Evolutionary conservation across 1,140 invertebrate genomes (phyloP).

Genomic region (roundworm (Caenorhabditis elegans)): WBcel235 BX284605.5:6234001-6234500

Average conservation of each 20-base stretch:
- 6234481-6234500: too few species aligned
- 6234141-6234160: neutral
- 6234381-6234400: too few species aligned
- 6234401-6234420: too few species aligned
- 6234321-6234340: neutral
- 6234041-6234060: slow-evolving; percentile 16
- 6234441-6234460: too few species aligned
- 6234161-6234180: neutral
- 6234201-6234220: neutral
- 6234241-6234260: slow-evolving; percentile 10
- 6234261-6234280: neutral
- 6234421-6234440: too few species aligned
- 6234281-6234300: neutral
- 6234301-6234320: neutral
- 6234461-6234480: too few species aligned
- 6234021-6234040: neutral
- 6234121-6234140: neutral
- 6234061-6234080: neutral
- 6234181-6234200: neutral
- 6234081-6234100: neutral
- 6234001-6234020: slow-evolving; percentile 19
- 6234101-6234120: neutral
- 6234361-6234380: too few species aligned
- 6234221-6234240: neutral
- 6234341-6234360: too few species aligned